A percentile compares a stretch with the other conserved stretches of the same genome.
Evolutionary conservation across 35 echinoderm and acorn worm genomes (phyloP).

Genomic region (Apostichopus parvimensis): DNA sequence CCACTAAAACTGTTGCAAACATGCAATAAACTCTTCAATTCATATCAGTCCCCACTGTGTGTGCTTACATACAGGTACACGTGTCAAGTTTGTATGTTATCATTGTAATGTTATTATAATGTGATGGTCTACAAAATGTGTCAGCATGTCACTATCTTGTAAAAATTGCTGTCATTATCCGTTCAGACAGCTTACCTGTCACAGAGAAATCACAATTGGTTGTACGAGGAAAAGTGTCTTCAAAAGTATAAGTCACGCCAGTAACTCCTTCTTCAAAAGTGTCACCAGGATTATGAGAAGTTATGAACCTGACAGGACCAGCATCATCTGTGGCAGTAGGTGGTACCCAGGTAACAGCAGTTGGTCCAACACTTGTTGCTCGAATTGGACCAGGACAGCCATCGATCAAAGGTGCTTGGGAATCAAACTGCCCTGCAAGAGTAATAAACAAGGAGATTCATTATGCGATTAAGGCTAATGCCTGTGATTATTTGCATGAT

Average conservation of each 20-base stretch:
- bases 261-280: neutral
- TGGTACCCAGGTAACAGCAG: neutral
- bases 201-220: neutral
- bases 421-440: conserved; percentile 25
- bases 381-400: neutral
- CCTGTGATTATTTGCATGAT: too few species aligned
- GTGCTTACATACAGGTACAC: too few species aligned
- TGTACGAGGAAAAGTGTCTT: conserved; percentile 30
- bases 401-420: neutral
- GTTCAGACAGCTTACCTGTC: neutral
- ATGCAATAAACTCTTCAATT: too few species aligned
- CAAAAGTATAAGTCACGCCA: conserved; percentile 24
- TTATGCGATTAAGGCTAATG: too few species aligned
- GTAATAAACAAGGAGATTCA: too few species aligned
- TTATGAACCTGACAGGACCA: conserved; percentile 43
- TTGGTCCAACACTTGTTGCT: neutral
- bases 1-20: too few species aligned
- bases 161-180: too few species aligned
- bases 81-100: too few species aligned
- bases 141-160: too few species aligned
- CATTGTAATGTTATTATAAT: too few species aligned
- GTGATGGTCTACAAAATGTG: too few species aligned
- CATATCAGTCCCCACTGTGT: too few species aligned
- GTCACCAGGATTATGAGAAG: conserved; percentile 25
- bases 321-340: conserved; percentile 44